Evolutionary conservation across 1,140 invertebrate genomes (phyloP).

Genomic region (Drosophila tani): DNA sequence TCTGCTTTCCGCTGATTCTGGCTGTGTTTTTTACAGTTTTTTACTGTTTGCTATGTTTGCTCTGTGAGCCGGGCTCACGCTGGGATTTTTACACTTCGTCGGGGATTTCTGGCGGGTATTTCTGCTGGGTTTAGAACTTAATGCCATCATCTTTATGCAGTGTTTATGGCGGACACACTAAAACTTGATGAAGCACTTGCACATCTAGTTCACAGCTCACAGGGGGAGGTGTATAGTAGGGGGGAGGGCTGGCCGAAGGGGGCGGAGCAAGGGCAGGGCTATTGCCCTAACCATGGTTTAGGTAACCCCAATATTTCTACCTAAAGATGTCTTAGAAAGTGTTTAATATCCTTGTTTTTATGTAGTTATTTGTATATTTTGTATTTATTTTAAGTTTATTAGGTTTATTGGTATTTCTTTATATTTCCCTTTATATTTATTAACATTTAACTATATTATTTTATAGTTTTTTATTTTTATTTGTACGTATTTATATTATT

Average conservation of each 20-base stretch:
- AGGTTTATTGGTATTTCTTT: too few relatives aligned
- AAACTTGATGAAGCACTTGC: slow-evolving; percentile 47
- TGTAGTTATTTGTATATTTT: too few relatives aligned
- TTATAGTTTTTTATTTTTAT: too few relatives aligned
- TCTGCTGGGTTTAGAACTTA: slow-evolving; percentile 45
- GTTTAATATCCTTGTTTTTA: neutral
- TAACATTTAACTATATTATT: too few relatives aligned
- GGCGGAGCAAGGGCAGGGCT: neutral
- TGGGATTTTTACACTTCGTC: slow-evolving; percentile 55
- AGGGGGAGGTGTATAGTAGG: too few relatives aligned
- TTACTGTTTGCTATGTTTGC: slow-evolving; percentile 41
- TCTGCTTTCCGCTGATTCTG: neutral
- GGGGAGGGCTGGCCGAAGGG: neutral
- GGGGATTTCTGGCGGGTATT: slow-evolving; percentile 48
- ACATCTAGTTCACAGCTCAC: slow-evolving; percentile 14
- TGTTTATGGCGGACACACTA: slow-evolving; percentile 64
- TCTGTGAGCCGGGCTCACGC: slow-evolving; percentile 60
- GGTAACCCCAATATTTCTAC: neutral
- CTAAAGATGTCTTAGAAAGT: neutral
- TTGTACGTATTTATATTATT: neutral
- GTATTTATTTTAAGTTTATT: too few relatives aligned
- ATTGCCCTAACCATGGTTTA: neutral
- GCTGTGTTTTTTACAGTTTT: slow-evolving; percentile 20
- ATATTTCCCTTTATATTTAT: too few relatives aligned
- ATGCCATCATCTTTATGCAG: slow-evolving; percentile 63